Conservation (phyloP, 1,140 invertebrate species). For the Diploscapter pachys region DNA sequence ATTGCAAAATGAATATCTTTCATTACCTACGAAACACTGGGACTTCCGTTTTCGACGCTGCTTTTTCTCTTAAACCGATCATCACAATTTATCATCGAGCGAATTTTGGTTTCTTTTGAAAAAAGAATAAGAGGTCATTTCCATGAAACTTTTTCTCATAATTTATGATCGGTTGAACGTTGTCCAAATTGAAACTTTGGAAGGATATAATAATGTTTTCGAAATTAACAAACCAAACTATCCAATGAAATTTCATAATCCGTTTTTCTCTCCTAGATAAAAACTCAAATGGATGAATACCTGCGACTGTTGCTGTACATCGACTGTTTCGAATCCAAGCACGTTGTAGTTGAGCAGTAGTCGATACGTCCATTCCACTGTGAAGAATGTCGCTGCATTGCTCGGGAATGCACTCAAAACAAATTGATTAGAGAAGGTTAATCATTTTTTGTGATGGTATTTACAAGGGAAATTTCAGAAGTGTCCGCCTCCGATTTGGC, state of each 20-base stretch:
- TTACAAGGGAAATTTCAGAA: too few relatives aligned
- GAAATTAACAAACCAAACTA: too few relatives aligned
- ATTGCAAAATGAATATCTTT: too few relatives aligned
- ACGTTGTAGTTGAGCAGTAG: slow-evolving; percentile 40
- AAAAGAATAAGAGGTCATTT: slow-evolving; percentile 8
- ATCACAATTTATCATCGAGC: too few relatives aligned
- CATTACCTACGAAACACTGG: too few relatives aligned
- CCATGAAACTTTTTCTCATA: background rate
- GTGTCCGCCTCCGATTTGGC: too few relatives aligned
- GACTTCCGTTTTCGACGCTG: too few relatives aligned
- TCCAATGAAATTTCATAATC: too few relatives aligned
- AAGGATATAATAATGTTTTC: too few relatives aligned
- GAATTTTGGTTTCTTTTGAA: background rate
- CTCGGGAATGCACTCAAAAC: slow-evolving; percentile 80
- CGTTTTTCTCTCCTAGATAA: background rate
- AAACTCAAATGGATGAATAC: background rate
- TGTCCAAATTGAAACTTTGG: background rate
- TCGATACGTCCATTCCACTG: slow-evolving; percentile 71
- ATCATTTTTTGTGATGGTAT: too few relatives aligned
- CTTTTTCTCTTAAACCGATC: too few relatives aligned
- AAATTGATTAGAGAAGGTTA: slow-evolving; percentile 47
- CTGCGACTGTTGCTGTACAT: slow-evolving; percentile 1
- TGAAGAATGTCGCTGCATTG: slow-evolving; percentile 84
- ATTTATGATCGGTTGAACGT: background rate
- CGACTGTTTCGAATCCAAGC: slow-evolving; percentile 20